Evolutionary conservation across 2,113 vertebrate genomes (phyloP), one percentile per base, ranked within the genome.

Genomic region (Tupaia tana): DNA sequence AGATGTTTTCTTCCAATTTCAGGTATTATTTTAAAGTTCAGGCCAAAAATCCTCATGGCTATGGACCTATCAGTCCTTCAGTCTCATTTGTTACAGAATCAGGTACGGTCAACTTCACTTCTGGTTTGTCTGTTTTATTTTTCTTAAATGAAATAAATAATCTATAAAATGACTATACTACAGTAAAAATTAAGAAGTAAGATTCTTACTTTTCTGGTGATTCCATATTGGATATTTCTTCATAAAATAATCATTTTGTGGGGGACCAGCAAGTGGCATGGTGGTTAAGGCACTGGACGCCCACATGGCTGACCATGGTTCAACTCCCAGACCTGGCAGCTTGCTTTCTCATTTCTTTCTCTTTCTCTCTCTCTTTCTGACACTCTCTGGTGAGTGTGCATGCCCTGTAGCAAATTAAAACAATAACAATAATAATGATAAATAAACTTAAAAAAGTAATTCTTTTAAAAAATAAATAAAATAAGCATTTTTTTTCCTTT

Each of bases 21-120:
- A 99, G 99, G 97, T 99, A 99, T 98, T 99, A 99, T 97, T 99
- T 99, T 98, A 99, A 99, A 99, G 99, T 99, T 80, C 99, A 99
- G 98, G 99, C 99, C 83, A 99, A 99, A 98, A 99, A 99, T 97
- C 98, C 99, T 63, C 99, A 99, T 86, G 99, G 99, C 94, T 99
- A 99, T 75, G 99, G 99, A 79, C 99, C 99, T 14, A 22, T 99
- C 96, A 99, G 99, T 80, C 98, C 99, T 34, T 99, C 99, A 0
- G 98, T 99, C 83, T 99, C 98, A 25, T 99, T 99, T 96, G 98
- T 99, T 85, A 99, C 99, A 58, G 99, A 99, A 98, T 99, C 99
- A 98, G 99, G 99, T 99, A 98, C 0, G 86, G 7, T 6, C 4
- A 29, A 24, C 52, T 59, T 79, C 24, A 20, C 15, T 56, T 61